These are phyloP conservation scores for Pipistrellus pygmaeus DNA, from an alignment of 2,797 vertebrate species.

Conservation along the genomic window DNA sequence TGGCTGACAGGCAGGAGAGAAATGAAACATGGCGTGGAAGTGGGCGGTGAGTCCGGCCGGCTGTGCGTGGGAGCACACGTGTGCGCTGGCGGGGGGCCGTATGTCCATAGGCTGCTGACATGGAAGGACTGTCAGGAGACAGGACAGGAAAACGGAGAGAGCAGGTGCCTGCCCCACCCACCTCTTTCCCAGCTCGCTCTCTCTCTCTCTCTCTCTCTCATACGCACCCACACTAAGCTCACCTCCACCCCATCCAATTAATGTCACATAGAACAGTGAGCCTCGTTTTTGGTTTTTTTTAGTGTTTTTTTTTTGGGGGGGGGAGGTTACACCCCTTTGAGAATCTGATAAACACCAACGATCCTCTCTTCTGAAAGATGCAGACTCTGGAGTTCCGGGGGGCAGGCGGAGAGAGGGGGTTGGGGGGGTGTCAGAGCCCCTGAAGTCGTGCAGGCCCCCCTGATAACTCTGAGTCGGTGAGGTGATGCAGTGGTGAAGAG, in stretches of 20 bases:
- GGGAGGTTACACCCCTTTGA: not conserved
- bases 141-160: not conserved
- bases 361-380: not conserved
- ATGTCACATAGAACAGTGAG: not conserved
- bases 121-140: rapidly evolving
- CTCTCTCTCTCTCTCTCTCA: not conserved
- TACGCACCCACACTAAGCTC: not conserved
- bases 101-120: rapidly evolving
- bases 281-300: too few relatives aligned
- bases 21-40: constrained; percentile 51
- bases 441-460: not conserved
- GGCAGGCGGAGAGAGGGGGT: too few relatives aligned
- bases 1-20: constrained; percentile 67
- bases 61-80: not conserved
- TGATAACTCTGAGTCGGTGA: not conserved
- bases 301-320: not conserved
- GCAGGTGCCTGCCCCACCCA: rapidly evolving
- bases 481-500: not conserved
- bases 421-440: not conserved
- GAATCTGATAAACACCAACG: not conserved
- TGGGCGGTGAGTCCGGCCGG: not conserved
- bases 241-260: too few relatives aligned
- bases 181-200: not conserved
- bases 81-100: not conserved
- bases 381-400: rapidly evolving